Evolutionary conservation across 2,888 invertebrate species (phyloP).

Genomic region (Dioctria linearis): DNA sequence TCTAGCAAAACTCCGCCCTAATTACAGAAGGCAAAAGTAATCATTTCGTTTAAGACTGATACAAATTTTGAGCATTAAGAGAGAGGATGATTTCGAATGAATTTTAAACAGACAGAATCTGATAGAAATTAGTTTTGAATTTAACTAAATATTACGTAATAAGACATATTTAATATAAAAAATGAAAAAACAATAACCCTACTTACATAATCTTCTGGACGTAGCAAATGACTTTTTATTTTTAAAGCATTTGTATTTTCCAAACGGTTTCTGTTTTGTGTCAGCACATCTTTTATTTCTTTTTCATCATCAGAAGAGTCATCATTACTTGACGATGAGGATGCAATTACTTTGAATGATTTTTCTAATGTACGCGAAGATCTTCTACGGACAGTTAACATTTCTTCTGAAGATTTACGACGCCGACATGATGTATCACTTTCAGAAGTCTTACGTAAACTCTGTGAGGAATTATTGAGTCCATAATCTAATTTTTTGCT

Average conservation of each 20-base stretch:
- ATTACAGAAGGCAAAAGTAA: background rate
- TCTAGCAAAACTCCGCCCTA: too few species aligned
- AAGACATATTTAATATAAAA: too few species aligned
- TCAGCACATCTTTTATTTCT: constrained; percentile 68
- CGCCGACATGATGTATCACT: constrained; percentile 69
- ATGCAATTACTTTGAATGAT: constrained; percentile 67
- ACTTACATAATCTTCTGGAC: constrained; percentile 72
- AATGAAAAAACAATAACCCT: background rate
- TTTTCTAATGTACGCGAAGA: constrained; percentile 70
- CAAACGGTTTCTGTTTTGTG: constrained; percentile 68
- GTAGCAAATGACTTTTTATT: constrained; percentile 69
- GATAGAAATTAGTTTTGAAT: too few species aligned
- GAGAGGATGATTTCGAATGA: too few species aligned
- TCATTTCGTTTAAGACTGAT: background rate
- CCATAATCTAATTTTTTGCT: constrained; percentile 68
- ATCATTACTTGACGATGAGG: constrained; percentile 69
- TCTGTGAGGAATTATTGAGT: constrained; percentile 69
- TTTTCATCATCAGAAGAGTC: constrained; percentile 69
- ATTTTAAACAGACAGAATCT: too few species aligned
- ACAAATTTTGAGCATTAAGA: background rate
- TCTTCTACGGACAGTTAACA: constrained; percentile 64
- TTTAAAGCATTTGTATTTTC: constrained; percentile 70
- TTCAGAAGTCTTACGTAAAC: constrained; percentile 69
- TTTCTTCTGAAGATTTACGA: constrained; percentile 63
- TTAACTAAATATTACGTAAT: too few species aligned